Evolutionary conservation across 1,140 invertebrate genomes (phyloP), one percentile per base, ranked within the genome.

Genomic region (Chelonus insularis): DNA sequence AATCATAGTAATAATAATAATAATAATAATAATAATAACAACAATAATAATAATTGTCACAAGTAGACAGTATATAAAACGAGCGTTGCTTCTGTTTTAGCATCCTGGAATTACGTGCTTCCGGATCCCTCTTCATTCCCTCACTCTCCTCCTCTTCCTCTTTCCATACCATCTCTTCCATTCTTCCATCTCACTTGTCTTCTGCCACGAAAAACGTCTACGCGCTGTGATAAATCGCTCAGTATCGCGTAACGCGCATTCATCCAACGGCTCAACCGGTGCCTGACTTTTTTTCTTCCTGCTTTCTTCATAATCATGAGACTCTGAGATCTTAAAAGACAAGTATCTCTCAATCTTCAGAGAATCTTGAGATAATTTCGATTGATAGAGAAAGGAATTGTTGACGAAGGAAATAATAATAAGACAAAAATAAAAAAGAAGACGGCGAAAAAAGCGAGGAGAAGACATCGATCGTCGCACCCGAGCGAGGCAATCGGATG

Each of bases 81-180:
- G 45, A 11, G n/a, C 23, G 45, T 11, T n/a, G 51, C 25, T 54
- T 37, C 21, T 25, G 16, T 58, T 60, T 39, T 14, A 62, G 47
- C 29, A 62, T 57, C 52, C 43, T 62, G 60, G 34, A 62, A 62
- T 62, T 56, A 62, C 45, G 60, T 62, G 45, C 60, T 62, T 62
- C 60, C 60, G 60, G 52, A 56, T 62, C 37, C 20, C 23, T 50
- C 41, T 23, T 41, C 37, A 12, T 47, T 37, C 59, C 18, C 20
- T 34, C 48, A 41, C 18, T 21, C 20, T 16, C 0, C 32, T 48
- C 12, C 1, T 52, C 16, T 14, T 21, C 45, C 11, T 23, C 23
- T 20, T 20, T 11, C 9, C 45, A 2, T n/a, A 2, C 52, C 21
- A 16, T 9, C 23, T 50, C 14, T 50, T 45, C 41, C 58, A 41